phyloP scores from a whole-genome alignment of 2,113 vertebrate species.

The Felis chaus region DNA sequence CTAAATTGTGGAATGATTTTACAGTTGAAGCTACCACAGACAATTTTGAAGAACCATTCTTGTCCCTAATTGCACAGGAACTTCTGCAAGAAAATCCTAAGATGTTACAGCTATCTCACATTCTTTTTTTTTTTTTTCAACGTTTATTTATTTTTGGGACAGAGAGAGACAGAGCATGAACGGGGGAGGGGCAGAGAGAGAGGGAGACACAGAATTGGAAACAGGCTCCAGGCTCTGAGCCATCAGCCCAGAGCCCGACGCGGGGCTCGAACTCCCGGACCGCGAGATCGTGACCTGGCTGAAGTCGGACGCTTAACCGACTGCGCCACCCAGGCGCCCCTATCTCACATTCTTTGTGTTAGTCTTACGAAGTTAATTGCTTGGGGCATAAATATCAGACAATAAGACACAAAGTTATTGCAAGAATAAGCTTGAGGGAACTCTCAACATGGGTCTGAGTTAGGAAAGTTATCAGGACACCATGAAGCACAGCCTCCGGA shows the following conservation, averaged over 20 bases:
- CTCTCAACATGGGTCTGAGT: background rate
- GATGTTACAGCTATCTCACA: background rate
- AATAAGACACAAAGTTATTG: background rate
- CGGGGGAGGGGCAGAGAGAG: too few relatives aligned
- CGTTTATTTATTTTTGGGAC: too few relatives aligned
- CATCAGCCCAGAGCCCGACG: too few relatives aligned
- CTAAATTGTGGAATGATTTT: background rate
- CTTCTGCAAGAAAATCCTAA: background rate
- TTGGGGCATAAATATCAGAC: slow-evolving; percentile 4
- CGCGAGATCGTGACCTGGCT: too few relatives aligned
- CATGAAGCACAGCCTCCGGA: background rate
- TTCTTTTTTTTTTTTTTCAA: background rate
- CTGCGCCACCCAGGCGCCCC: too few relatives aligned
- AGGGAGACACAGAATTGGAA: too few relatives aligned
- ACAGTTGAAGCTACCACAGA: background rate
- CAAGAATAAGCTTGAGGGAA: background rate
- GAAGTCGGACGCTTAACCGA: too few relatives aligned
- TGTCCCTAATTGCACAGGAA: background rate
- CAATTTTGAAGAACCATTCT: background rate
- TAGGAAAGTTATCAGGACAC: background rate
- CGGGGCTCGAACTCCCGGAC: too few relatives aligned
- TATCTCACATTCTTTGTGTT: background rate
- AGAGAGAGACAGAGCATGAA: too few relatives aligned
- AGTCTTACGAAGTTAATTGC: background rate
- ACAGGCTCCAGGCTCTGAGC: too few relatives aligned